These are phyloP conservation scores for Linhomoeus sp. DNA, from an alignment of 2,888 invertebrate genomes.

Conservation along the genomic window DNA sequence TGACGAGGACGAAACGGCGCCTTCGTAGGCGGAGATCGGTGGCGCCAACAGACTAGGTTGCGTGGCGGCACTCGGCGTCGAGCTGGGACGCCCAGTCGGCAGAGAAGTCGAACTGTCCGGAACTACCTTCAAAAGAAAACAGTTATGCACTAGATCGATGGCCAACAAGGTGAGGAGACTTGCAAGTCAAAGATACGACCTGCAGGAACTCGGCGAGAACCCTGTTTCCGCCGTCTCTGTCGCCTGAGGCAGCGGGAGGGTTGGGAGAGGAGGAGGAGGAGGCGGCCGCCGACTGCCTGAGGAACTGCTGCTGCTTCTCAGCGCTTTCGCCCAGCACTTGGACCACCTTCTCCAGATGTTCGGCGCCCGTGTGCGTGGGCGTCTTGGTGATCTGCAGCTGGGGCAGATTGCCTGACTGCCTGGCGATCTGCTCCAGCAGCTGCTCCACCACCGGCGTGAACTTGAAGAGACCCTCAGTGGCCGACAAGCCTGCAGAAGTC, in stretches of 20 bases:
- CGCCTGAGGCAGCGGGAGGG: too few species aligned
- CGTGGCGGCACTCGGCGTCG: too few species aligned
- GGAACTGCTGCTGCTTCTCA: background rate
- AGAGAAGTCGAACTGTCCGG: too few species aligned
- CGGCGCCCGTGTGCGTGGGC: conserved; percentile 5
- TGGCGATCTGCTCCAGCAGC: conserved; percentile 10
- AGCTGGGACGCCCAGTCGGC: too few species aligned
- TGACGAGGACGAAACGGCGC: background rate
- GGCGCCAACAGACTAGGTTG: too few species aligned
- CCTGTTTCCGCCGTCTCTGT: too few species aligned
- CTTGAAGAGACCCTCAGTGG: background rate
- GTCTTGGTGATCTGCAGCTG: background rate
- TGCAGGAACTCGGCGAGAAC: too few species aligned
- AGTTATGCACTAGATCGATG: too few species aligned
- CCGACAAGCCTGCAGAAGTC: background rate
- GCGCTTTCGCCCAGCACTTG: background rate
- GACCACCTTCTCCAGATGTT: conserved; percentile 7
- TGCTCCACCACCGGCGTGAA: conserved; percentile 22
- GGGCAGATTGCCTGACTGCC: background rate
- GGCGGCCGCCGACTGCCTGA: background rate
- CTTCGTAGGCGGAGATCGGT: too few species aligned
- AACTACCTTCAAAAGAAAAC: too few species aligned
- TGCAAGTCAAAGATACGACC: too few species aligned
- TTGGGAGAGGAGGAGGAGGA: background rate
- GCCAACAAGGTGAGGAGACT: too few species aligned